Percentiles rank a stretch among this genome's conserved stretches.
Conservation (phyloP, 2,888 invertebrate species). For the Cephus rjabovi region DNA sequence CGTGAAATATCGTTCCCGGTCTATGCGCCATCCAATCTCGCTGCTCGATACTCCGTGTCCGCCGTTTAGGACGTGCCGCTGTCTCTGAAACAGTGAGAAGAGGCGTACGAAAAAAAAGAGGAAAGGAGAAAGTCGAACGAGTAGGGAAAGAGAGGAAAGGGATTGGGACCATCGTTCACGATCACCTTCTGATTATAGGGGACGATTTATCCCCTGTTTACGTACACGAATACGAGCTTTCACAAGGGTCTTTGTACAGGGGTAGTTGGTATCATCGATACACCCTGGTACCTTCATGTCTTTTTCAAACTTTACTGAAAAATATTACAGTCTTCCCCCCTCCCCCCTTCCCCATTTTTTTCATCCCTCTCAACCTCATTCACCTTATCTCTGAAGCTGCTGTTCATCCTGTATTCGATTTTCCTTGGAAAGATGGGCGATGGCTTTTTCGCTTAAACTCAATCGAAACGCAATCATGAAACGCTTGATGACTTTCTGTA, state of each 20-base stretch:
- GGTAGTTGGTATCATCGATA: background rate
- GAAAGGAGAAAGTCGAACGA: background rate
- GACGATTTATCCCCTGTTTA: background rate
- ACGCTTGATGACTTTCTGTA: background rate
- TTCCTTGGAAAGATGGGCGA: background rate
- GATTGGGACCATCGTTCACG: background rate
- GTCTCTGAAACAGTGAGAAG: background rate
- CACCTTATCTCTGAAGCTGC: background rate
- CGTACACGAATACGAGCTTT: background rate
- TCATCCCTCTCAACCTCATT: background rate
- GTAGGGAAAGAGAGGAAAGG: background rate
- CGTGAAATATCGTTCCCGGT: conserved; percentile 31
- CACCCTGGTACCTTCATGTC: background rate
- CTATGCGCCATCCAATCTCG: conserved; percentile 20
- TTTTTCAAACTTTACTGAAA: background rate
- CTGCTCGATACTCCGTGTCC: conserved; percentile 23
- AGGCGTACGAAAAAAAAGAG: background rate
- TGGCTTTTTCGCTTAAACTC: background rate
- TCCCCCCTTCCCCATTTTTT: no score
- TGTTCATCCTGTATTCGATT: background rate
- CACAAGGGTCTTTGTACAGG: background rate
- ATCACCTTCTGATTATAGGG: background rate
- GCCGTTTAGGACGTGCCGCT: background rate
- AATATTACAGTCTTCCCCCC: background rate
- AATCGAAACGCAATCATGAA: background rate